These are phyloP conservation scores for Perccottus glenii DNA, from an alignment of 2,113 vertebrate genomes.

Conservation along the genomic window DNA sequence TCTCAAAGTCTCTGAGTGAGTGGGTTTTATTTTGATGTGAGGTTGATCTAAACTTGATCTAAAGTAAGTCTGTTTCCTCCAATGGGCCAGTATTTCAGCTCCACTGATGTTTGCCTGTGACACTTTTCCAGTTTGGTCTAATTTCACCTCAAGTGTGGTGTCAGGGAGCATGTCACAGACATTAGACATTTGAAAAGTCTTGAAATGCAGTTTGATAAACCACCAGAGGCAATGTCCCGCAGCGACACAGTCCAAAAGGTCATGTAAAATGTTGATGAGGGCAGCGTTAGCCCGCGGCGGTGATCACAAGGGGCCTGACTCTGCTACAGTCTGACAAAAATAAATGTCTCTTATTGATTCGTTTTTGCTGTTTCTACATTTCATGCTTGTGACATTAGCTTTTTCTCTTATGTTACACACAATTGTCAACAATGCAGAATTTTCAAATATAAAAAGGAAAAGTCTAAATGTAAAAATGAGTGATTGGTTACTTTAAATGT, in stretches of 20 bases:
- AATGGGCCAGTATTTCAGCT: not conserved
- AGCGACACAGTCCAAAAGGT: slow-evolving; percentile 55
- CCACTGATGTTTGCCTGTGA: slow-evolving; percentile 4
- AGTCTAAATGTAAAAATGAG: no score
- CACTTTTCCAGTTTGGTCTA: slow-evolving; percentile 7
- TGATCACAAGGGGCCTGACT: slow-evolving; percentile 19
- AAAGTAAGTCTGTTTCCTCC: slow-evolving; percentile 24
- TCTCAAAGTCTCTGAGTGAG: no score
- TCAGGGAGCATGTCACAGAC: not conserved
- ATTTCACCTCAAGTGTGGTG: not conserved
- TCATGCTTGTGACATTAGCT: not conserved
- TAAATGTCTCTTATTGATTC: not conserved
- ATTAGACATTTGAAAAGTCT: slow-evolving; percentile 23
- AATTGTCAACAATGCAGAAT: no score
- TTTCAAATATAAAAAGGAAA: no score
- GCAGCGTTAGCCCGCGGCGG: slow-evolving; percentile 43
- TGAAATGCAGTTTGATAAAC: slow-evolving; percentile 27
- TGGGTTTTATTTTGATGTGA: no score
- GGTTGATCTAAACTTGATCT: not conserved
- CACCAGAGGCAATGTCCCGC: slow-evolving; percentile 52
- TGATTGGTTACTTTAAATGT: no score
- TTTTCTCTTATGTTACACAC: no score
- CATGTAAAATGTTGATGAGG: slow-evolving; percentile 62
- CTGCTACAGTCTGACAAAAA: not conserved
- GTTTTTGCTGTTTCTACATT: not conserved